Conservation (phyloP, 2,797 vertebrate genomes). For the Gymnopithys bicolor region DNA sequence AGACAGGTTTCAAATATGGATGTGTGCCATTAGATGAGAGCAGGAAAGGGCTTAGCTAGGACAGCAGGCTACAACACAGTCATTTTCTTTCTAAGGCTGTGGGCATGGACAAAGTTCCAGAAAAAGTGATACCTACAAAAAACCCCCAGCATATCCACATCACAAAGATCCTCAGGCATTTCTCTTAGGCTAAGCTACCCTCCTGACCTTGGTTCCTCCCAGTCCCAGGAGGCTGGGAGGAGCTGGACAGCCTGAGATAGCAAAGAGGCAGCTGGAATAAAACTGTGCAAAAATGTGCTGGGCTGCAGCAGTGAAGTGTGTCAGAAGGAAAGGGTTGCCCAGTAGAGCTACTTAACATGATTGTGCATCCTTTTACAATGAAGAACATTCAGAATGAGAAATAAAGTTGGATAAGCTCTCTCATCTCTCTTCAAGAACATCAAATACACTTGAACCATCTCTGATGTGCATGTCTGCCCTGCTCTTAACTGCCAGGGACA, state of each 20-base stretch:
- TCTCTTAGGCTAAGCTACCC: background rate
- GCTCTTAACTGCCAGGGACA: background rate
- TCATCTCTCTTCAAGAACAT: background rate
- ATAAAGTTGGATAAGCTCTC: background rate
- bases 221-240: background rate
- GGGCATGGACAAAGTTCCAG: fast-evolving
- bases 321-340: background rate
- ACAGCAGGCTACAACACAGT: background rate
- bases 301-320: fast-evolving
- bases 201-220: background rate
- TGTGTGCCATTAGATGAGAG: background rate
- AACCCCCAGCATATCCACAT: background rate
- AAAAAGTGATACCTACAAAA: background rate
- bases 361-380: background rate
- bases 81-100: background rate
- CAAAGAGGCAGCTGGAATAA: background rate
- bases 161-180: fast-evolving
- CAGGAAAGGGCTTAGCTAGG: background rate
- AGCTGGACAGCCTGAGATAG: background rate
- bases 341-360: background rate
- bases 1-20: background rate
- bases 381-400: background rate
- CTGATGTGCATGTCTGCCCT: background rate
- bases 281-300: fast-evolving
- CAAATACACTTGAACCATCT: background rate